These are phyloP conservation scores for Melanchra persicariae DNA, from an alignment of 2,888 invertebrate species.

Conservation along the genomic window DNA sequence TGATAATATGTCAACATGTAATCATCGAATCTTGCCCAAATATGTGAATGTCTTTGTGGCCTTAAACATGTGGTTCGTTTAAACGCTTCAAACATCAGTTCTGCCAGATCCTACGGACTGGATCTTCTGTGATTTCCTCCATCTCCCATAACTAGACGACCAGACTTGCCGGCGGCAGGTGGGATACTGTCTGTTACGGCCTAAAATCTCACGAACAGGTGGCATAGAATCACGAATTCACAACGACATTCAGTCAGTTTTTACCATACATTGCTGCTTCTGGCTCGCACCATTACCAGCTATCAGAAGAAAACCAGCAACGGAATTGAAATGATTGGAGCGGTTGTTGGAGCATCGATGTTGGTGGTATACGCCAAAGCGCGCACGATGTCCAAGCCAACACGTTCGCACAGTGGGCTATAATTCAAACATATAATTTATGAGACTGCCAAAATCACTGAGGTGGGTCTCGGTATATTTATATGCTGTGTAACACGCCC, in stretches of 20 bases:
- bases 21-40: no score
- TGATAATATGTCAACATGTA: no score
- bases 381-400: constrained; percentile 38
- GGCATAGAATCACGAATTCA: constrained; percentile 3
- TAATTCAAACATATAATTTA: constrained; percentile 58
- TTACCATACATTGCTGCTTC: constrained; percentile 16
- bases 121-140: constrained; percentile 19
- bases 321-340: background rate
- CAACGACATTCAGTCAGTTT: background rate
- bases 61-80: no score
- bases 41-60: no score
- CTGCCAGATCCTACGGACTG: background rate
- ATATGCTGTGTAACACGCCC: constrained; percentile 41
- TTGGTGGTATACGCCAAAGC: constrained; percentile 11
- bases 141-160: constrained; percentile 11
- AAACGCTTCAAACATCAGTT: background rate
- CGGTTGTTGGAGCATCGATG: background rate
- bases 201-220: constrained; percentile 59
- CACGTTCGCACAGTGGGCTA: constrained; percentile 45
- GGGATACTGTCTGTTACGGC: constrained; percentile 46
- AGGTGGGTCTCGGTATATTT: constrained; percentile 51
- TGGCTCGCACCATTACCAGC: rapidly evolving
- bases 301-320: background rate
- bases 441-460: constrained; percentile 39
- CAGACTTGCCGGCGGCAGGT: constrained; percentile 66